Evolutionary conservation across 2,113 vertebrate genomes (phyloP).

Genomic region (Zosterops hypoxanthus): DNA sequence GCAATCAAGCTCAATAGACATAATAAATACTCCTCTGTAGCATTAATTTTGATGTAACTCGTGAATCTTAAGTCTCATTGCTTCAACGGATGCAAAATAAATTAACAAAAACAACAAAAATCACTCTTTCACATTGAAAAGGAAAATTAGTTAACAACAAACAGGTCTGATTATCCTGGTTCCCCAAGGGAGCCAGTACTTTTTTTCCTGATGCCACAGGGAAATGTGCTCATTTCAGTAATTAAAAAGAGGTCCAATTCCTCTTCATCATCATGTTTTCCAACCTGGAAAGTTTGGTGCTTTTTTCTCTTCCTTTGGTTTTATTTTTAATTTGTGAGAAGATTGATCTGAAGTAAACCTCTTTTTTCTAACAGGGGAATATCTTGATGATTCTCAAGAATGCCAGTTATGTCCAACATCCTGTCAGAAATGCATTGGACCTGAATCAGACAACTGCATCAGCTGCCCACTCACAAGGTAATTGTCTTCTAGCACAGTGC

Average conservation of each 20-base stretch:
- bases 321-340: background rate
- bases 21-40: background rate
- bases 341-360: background rate
- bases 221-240: background rate
- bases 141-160: background rate
- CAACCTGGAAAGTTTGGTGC: accelerated
- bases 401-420: constrained; percentile 82
- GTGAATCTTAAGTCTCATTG: background rate
- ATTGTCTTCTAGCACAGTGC: background rate
- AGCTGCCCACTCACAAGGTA: constrained; percentile 81
- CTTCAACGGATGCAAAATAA: background rate
- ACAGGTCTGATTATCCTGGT: background rate
- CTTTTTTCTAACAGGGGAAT: constrained; percentile 62
- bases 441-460: constrained; percentile 80
- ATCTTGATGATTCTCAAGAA: constrained; percentile 63
- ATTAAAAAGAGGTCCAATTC: background rate
- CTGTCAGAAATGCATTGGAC: constrained; percentile 84
- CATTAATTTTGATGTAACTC: background rate
- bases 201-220: background rate
- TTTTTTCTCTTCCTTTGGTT: background rate
- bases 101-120: background rate
- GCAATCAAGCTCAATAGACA: background rate
- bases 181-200: background rate
- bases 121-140: background rate
- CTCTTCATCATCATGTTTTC: background rate